Evolutionary conservation across 2,113 vertebrate genomes (phyloP).

Genomic region (Turdus rufiventris): DNA sequence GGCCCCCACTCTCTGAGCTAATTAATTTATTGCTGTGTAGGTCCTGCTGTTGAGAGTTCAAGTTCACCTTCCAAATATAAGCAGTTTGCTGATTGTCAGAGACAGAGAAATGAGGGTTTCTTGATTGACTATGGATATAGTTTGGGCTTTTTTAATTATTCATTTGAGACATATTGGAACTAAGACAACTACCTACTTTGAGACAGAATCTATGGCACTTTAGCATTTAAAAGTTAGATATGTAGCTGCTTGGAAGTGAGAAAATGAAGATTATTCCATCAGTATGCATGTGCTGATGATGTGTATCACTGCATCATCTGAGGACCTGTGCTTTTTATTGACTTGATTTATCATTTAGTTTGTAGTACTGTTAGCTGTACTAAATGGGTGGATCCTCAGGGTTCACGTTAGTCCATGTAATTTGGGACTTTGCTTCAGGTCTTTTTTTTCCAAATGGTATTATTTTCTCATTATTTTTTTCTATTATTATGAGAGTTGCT

Average conservation of each 20-base stretch:
- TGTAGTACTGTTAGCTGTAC: not conserved
- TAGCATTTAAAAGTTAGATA: not conserved
- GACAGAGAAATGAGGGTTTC: not conserved
- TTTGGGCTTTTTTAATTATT: not conserved
- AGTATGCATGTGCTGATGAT: not conserved
- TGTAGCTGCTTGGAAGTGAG: not conserved
- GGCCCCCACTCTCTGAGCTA: not conserved
- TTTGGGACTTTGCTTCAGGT: not conserved
- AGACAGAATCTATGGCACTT: not conserved
- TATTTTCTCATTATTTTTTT: not conserved
- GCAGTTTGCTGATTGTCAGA: not conserved
- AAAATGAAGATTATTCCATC: not conserved
- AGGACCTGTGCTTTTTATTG: not conserved
- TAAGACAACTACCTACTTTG: not conserved
- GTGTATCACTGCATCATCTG: not conserved
- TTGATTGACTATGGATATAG: not conserved
- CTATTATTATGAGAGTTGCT: not conserved
- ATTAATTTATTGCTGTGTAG: not conserved
- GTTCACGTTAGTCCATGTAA: not conserved
- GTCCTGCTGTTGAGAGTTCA: not conserved
- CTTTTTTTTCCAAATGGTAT: not conserved
- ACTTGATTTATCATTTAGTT: not conserved
- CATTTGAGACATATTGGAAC: not conserved
- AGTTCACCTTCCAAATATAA: not conserved
- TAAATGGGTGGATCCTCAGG: not conserved